phyloP scores from a whole-genome alignment of 2,113 vertebrate genomes.

The Poeciliopsis turrubarensis region DNA sequence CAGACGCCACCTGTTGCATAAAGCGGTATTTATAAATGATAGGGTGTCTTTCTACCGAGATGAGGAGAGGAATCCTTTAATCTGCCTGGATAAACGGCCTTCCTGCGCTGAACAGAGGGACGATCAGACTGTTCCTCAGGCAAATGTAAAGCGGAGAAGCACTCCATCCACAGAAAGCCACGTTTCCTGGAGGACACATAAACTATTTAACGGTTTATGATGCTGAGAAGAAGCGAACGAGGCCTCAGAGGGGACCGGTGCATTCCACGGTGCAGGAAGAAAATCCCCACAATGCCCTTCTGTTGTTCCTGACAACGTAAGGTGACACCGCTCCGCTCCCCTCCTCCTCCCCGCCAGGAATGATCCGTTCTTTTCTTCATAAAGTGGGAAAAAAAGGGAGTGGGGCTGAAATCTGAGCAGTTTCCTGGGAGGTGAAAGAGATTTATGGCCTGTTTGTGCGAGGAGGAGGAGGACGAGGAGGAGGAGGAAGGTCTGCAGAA shows the following conservation, averaged over 20 bases:
- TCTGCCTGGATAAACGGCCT: too few species aligned
- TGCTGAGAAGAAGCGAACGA: neutral
- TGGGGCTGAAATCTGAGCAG: conserved; percentile 64
- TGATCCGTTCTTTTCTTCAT: conserved; percentile 14
- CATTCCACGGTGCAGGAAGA: conserved; percentile 22
- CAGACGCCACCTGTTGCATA: too few species aligned
- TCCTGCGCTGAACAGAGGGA: too few species aligned
- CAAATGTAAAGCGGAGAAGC: neutral
- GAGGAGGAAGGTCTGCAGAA: conserved; percentile 48
- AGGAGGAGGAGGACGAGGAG: conserved; percentile 27
- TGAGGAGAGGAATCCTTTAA: too few species aligned
- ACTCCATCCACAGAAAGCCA: neutral
- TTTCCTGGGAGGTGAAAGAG: conserved; percentile 49
- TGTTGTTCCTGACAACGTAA: conserved; percentile 48
- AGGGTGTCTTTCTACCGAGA: too few species aligned
- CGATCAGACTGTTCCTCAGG: too few species aligned
- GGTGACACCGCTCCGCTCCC: conserved; percentile 48
- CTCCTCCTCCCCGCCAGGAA: conserved; percentile 37
- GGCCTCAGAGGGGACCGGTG: neutral
- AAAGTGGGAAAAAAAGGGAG: conserved; percentile 6
- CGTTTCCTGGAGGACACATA: neutral
- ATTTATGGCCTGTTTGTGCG: conserved; percentile 50
- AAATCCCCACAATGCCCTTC: conserved; percentile 23
- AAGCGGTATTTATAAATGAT: neutral
- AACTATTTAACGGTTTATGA: neutral